A percentile compares a stretch with the other conserved stretches of the same genome.
Evolutionary conservation across 2,888 invertebrate species (phyloP).

Genomic region (Watsonalla cultraria): DNA sequence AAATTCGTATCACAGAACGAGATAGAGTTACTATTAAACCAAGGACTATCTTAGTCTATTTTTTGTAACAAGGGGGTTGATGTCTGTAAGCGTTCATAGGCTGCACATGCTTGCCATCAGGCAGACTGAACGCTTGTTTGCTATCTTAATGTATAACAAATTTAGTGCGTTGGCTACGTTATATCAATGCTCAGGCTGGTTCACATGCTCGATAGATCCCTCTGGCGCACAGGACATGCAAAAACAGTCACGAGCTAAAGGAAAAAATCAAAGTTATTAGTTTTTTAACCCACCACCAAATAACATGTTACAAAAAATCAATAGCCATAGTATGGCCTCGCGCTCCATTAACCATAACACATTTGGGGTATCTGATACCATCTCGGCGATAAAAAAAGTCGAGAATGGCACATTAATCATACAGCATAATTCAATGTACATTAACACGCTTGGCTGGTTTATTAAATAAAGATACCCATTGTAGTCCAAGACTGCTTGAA

Average conservation of each 20-base stretch:
- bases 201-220: not conserved
- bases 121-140: no score
- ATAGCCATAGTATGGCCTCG: constrained; percentile 36
- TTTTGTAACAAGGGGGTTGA: no score
- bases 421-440: constrained; percentile 24
- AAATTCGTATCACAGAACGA: no score
- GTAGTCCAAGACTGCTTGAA: constrained; percentile 9
- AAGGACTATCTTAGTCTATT: no score
- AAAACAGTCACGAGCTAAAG: constrained; percentile 7
- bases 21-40: no score
- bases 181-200: not conserved
- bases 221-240: not conserved
- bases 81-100: no score
- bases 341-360: constrained; percentile 36
- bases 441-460: constrained; percentile 24
- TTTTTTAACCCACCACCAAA: constrained; percentile 16
- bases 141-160: no score
- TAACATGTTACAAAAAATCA: constrained; percentile 38
- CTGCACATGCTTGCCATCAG: no score
- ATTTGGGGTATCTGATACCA: constrained; percentile 38
- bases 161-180: no score
- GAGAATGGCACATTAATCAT: constrained; percentile 40
- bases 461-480: constrained; percentile 19
- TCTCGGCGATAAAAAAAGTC: constrained; percentile 31
- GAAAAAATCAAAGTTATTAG: constrained; percentile 12